Conservation (phyloP, 2,888 invertebrate species). For the Cheiracanthium punctorium region DNA sequence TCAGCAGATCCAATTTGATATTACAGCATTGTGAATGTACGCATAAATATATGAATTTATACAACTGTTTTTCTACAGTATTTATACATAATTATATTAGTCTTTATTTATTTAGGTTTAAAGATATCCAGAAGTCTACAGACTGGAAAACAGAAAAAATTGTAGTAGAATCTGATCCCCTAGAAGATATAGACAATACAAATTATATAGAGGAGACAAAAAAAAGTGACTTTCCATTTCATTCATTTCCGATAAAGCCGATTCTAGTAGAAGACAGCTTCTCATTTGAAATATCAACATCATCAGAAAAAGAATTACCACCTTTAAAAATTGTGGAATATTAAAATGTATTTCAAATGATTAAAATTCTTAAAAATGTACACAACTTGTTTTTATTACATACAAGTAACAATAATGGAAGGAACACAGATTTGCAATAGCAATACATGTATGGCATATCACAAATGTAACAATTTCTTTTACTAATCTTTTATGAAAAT, state of each 20-base stretch:
- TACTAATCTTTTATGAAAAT: too few relatives aligned
- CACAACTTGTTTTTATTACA: background rate
- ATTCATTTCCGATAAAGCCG: background rate
- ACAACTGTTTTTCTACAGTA: too few relatives aligned
- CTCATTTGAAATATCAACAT: background rate
- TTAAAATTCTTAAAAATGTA: background rate
- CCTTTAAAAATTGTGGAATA: slow-evolving; percentile 25
- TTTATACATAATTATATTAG: too few relatives aligned
- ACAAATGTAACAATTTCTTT: too few relatives aligned
- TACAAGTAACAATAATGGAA: too few relatives aligned
- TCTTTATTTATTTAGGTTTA: slow-evolving; percentile 14
- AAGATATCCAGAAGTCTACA: background rate
- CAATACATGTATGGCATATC: too few relatives aligned
- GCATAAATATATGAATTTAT: too few relatives aligned
- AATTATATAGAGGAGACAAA: slow-evolving; percentile 44
- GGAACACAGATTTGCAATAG: too few relatives aligned
- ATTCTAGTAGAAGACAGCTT: slow-evolving; percentile 24
- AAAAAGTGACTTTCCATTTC: slow-evolving; percentile 8
- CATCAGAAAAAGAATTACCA: background rate
- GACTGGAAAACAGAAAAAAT: slow-evolving; percentile 49
- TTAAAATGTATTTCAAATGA: background rate
- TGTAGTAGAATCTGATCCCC: slow-evolving; percentile 46
- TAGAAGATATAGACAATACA: slow-evolving; percentile 52
- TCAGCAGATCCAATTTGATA: too few relatives aligned
- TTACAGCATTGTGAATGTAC: too few relatives aligned